Percentiles rank a stretch among this genome's conserved stretches.
Conservation (phyloP, 2,113 vertebrate species). For the Neolamprologus sp. region DNA sequence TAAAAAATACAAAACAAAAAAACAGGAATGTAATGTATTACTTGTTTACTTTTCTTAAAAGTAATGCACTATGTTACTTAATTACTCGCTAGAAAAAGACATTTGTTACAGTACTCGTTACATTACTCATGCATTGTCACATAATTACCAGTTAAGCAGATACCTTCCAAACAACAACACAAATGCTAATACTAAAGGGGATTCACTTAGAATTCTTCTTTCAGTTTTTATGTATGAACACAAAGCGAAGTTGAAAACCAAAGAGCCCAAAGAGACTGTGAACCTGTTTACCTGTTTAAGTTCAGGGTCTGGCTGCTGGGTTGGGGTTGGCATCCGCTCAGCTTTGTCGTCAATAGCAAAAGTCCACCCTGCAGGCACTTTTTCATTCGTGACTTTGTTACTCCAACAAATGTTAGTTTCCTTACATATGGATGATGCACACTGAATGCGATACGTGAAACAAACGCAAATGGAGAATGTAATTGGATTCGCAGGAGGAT, state of each 20-base stretch:
- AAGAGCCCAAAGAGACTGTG: background rate
- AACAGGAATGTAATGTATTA: background rate
- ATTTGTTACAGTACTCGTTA: background rate
- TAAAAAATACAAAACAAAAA: background rate
- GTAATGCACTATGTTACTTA: background rate
- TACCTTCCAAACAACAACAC: background rate
- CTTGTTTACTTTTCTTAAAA: background rate
- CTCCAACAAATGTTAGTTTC: background rate
- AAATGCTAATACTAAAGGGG: background rate
- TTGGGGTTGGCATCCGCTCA: background rate
- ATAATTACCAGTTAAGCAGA: background rate
- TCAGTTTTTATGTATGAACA: background rate
- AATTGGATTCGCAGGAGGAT: background rate
- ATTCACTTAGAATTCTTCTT: background rate
- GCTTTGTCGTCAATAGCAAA: background rate
- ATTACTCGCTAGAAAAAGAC: fast-evolving
- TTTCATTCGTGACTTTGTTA: background rate
- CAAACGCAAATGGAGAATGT: fast-evolving
- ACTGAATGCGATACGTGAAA: background rate
- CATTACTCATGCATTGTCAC: background rate
- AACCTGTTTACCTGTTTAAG: background rate
- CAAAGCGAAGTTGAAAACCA: fast-evolving
- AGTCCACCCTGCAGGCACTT: background rate
- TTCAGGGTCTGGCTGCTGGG: background rate
- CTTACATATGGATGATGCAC: background rate